Evolutionary conservation across 2,888 invertebrate species (phyloP).

Genomic region (Cerastoderma edule): DNA sequence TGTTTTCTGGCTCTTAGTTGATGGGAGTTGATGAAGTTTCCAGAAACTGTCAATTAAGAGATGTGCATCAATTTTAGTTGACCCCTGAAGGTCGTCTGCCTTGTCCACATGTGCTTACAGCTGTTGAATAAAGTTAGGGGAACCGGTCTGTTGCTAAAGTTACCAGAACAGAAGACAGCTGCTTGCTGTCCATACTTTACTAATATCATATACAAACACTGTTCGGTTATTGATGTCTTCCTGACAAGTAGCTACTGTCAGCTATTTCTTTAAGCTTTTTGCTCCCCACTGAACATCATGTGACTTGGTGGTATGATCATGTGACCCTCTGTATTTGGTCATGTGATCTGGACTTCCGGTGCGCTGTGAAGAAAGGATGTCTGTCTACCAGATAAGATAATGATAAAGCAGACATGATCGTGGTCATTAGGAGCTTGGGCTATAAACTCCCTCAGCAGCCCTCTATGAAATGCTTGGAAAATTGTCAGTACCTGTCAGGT

Average conservation of each 20-base stretch:
- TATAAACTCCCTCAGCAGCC: conserved; percentile 34
- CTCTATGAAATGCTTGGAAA: conserved; percentile 21
- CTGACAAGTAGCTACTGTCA: not conserved
- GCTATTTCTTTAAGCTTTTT: not conserved
- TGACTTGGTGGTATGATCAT: no score
- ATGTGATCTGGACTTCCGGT: conserved; percentile 24
- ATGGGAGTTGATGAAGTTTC: conserved; percentile 8
- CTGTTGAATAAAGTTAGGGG: not conserved
- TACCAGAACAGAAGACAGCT: conserved; percentile 2
- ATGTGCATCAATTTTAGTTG: conserved; percentile 25
- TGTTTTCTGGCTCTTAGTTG: conserved; percentile 1
- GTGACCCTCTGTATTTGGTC: conserved; percentile 30
- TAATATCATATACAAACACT: conserved; percentile 10
- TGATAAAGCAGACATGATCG: conserved; percentile 44
- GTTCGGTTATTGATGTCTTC: conserved; percentile 13
- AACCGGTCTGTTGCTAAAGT: not conserved
- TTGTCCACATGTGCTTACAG: conserved; percentile 13
- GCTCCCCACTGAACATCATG: no score
- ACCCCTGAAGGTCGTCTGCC: conserved; percentile 24
- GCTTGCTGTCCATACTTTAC: not conserved
- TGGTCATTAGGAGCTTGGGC: conserved; percentile 45
- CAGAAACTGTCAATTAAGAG: conserved; percentile 21
- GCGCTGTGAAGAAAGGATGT: conserved; percentile 20
- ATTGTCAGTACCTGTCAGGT: conserved; percentile 25
- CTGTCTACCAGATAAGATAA: conserved; percentile 26